Percentiles rank a stretch among this genome's conserved stretches.
Conservation (phyloP, 2,797 vertebrate species). For the Borostomias antarcticus region DNA sequence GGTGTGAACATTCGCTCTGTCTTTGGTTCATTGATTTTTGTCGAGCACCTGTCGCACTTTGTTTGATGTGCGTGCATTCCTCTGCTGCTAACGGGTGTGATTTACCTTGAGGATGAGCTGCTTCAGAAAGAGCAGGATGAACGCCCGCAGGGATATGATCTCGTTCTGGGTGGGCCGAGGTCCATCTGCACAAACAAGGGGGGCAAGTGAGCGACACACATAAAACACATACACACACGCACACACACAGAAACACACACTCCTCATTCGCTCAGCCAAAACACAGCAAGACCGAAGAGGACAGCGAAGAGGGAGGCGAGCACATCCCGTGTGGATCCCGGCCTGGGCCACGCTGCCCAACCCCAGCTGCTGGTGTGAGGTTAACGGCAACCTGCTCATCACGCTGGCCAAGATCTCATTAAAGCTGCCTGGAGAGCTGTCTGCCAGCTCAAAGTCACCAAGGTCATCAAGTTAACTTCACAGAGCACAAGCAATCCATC, state of each 20-base stretch:
- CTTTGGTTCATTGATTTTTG: too few species aligned
- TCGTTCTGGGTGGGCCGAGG: slow-evolving; percentile 92
- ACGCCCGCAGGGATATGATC: slow-evolving; percentile 89
- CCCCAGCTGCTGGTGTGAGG: slow-evolving; percentile 44
- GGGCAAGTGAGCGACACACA: not conserved
- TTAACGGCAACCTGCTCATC: slow-evolving; percentile 48
- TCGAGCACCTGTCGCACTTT: too few species aligned
- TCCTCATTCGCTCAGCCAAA: not conserved
- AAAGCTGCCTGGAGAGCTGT: slow-evolving; percentile 43
- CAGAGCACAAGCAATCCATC: slow-evolving; percentile 20
- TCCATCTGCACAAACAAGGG: slow-evolving; percentile 79
- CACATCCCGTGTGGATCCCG: not conserved
- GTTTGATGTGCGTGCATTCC: too few species aligned
- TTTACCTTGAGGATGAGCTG: slow-evolving; percentile 96
- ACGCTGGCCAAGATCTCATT: slow-evolving; percentile 50
- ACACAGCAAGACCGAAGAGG: not conserved
- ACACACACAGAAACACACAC: not conserved
- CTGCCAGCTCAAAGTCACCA: slow-evolving; percentile 44
- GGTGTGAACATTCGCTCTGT: too few species aligned
- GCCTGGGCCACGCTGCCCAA: slow-evolving; percentile 2
- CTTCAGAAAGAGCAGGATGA: slow-evolving; percentile 94
- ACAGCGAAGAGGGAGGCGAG: not conserved
- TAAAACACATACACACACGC: not conserved
- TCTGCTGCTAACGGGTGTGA: slow-evolving; percentile 14
- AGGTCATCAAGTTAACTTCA: slow-evolving; percentile 22